These are phyloP conservation scores for Gallirallus australis DNA, from an alignment of 2,797 vertebrate genomes.

Conservation along the genomic window DNA sequence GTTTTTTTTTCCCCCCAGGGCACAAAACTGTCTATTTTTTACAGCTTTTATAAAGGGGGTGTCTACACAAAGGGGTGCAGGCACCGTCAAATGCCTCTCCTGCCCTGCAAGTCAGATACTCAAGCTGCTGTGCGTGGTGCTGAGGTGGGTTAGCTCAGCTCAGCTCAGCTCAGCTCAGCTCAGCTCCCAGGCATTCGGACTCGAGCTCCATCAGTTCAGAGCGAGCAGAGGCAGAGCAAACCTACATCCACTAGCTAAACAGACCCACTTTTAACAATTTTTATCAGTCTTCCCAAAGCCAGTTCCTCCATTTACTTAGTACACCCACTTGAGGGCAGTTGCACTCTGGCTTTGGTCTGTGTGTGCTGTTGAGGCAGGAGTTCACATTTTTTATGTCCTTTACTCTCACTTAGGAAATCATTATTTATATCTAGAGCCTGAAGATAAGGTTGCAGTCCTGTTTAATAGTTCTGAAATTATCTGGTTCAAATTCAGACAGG, in stretches of 20 bases:
- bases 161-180: not conserved
- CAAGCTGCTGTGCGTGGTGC: not conserved
- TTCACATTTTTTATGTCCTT: not conserved
- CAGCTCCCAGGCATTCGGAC: not conserved
- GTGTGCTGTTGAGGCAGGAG: not conserved
- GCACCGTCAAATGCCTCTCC: not conserved
- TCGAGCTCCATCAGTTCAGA: not conserved
- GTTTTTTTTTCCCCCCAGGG: not conserved
- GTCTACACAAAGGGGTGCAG: not conserved
- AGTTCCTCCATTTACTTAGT: not conserved
- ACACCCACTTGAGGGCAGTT: not conserved
- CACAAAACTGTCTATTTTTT: not conserved
- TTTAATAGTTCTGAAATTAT: not conserved
- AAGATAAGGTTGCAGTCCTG: not conserved
- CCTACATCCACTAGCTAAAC: not conserved
- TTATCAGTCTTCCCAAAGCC: not conserved
- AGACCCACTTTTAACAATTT: not conserved
- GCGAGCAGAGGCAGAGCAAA: not conserved
- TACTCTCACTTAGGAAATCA: not conserved
- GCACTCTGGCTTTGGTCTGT: not conserved
- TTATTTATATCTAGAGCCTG: not conserved
- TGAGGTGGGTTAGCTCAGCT: not conserved
- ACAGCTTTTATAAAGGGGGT: not conserved
- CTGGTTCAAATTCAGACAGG: not conserved
- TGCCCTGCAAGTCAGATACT: not conserved